Conservation (phyloP, 1,140 invertebrate species). For the Bombus balteatus region DNA sequence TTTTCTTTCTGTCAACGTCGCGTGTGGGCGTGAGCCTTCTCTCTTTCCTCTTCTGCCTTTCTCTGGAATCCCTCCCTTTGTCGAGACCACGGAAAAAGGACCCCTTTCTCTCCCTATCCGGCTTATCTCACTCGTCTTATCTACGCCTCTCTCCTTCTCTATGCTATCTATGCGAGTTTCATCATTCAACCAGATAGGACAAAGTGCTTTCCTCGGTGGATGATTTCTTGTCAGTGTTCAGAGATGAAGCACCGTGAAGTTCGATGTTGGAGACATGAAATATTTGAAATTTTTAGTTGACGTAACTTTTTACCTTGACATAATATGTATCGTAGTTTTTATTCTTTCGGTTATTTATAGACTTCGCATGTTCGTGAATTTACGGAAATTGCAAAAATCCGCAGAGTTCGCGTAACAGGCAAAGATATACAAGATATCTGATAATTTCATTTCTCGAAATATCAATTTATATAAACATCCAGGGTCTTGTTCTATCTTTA, state of each 20-base stretch:
- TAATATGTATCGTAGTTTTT: neutral
- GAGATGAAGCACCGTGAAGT: neutral
- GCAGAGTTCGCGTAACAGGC: too few relatives aligned
- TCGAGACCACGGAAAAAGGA: constrained; percentile 12
- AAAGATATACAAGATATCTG: too few relatives aligned
- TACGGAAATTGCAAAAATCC: too few relatives aligned
- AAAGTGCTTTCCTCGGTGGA: constrained; percentile 15
- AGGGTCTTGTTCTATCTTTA: too few relatives aligned
- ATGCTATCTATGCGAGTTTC: constrained; percentile 40
- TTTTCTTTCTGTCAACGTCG: constrained; percentile 66
- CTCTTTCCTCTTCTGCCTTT: too few relatives aligned
- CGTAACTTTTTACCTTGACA: too few relatives aligned
- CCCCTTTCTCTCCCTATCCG: neutral
- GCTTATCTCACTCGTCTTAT: constrained; percentile 4
- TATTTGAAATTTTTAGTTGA: neutral
- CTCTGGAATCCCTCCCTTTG: neutral
- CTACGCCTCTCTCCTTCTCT: constrained; percentile 15
- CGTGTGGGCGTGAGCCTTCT: constrained; percentile 62
- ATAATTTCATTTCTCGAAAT: neutral
- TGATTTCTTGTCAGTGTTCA: constrained; percentile 4
- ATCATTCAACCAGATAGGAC: constrained; percentile 37
- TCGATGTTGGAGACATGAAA: neutral
- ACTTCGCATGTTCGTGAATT: neutral
- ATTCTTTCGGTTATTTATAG: neutral
- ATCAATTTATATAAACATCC: neutral